Conservation (phyloP, 2,888 invertebrate species). For the Petrolisthes manimaculis region DNA sequence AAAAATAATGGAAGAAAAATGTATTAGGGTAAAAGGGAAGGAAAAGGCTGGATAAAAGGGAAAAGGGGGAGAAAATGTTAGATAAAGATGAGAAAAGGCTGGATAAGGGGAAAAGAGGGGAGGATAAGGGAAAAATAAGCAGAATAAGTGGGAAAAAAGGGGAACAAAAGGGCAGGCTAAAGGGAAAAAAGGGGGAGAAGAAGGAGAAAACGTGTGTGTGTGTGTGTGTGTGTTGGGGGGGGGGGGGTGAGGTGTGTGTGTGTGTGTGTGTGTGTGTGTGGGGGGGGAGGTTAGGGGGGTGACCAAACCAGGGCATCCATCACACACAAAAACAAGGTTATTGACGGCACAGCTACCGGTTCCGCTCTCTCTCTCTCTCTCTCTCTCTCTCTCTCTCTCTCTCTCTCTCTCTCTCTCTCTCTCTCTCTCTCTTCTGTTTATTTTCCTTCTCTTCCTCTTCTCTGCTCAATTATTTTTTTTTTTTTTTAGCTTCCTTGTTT, state of each 20-base stretch:
- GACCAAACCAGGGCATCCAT: constrained; percentile 26
- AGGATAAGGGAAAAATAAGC: too few species aligned
- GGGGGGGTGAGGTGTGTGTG: neutral
- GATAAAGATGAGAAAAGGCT: too few species aligned
- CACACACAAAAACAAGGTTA: constrained; percentile 42
- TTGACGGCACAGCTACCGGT: constrained; percentile 15
- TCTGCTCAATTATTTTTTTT: neutral
- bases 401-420: neutral
- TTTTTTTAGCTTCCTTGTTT: neutral
- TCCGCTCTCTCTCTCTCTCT: neutral
- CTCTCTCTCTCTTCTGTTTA: neutral
- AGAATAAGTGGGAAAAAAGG: too few species aligned
- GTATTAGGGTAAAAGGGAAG: too few species aligned
- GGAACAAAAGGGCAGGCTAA: too few species aligned
- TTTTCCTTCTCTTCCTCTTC: neutral
- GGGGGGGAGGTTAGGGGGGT: neutral
- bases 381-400: neutral
- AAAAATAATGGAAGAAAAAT: too few species aligned
- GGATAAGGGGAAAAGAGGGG: too few species aligned
- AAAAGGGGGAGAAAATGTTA: too few species aligned
- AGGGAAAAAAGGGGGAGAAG: neutral
- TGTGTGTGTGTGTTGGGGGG: neutral
- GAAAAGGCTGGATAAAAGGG: too few species aligned
- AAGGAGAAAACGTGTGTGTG: neutral
- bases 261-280: neutral